Evolutionary conservation across 2,113 vertebrate species (phyloP).

Genomic region (Muntiacus muntjak): DNA sequence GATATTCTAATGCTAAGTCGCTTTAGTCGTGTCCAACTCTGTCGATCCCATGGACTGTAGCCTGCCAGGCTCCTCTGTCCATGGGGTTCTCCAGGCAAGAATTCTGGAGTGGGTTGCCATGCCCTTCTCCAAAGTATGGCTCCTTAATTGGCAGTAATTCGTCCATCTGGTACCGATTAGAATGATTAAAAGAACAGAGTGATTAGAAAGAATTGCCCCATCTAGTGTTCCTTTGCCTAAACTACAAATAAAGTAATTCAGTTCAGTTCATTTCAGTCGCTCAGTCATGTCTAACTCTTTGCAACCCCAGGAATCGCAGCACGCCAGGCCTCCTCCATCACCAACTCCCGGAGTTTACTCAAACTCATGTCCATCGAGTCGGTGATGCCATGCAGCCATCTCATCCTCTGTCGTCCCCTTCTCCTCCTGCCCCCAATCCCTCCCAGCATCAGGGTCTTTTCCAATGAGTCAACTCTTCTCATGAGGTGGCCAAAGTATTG

Average conservation of each 20-base stretch:
- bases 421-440: no score
- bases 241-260: not conserved
- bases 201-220: not conserved
- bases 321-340: no score
- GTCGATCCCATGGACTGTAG: not conserved
- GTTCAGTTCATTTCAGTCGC: no score
- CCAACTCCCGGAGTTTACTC: no score
- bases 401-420: no score
- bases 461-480: no score
- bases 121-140: not conserved
- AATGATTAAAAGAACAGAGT: not conserved
- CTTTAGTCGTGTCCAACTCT: not conserved
- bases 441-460: no score
- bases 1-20: not conserved
- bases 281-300: no score
- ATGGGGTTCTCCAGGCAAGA: not conserved
- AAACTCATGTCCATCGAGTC: no score
- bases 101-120: not conserved
- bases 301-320: no score
- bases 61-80: not conserved
- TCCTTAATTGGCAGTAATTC: not conserved
- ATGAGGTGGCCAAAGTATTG: no score
- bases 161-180: not conserved
- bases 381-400: no score
- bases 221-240: not conserved